Conservation (phyloP, 37 sponge, comb jelly and placozoan genomes). For the Mnemiopsis leidyi region DNA sequence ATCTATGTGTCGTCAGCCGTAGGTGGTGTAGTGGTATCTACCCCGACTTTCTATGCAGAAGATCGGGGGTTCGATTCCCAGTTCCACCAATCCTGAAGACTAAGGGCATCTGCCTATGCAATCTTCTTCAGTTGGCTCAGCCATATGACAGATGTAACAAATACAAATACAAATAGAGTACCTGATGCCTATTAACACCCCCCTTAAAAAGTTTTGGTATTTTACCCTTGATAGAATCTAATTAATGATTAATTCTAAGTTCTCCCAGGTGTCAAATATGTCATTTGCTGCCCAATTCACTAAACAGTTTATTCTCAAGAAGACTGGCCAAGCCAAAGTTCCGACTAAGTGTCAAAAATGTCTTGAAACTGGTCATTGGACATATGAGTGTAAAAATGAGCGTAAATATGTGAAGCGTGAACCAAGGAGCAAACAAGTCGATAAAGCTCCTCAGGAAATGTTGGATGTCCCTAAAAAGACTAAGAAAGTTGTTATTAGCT, state of each 20-base stretch:
- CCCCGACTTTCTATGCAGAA: too few relatives aligned
- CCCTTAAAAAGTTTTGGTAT: too few relatives aligned
- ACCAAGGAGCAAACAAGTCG: constrained; percentile 18
- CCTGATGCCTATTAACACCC: too few relatives aligned
- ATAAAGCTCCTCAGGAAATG: neutral
- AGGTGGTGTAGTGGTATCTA: too few relatives aligned
- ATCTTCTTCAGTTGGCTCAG: neutral
- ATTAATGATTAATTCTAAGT: too few relatives aligned
- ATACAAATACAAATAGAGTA: too few relatives aligned
- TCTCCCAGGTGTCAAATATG: neutral
- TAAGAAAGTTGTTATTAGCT: neutral
- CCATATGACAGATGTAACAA: too few relatives aligned
- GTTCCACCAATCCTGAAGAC: too few relatives aligned
- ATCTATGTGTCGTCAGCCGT: too few relatives aligned
- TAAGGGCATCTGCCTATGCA: too few relatives aligned
- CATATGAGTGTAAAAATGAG: constrained; percentile 69
- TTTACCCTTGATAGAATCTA: too few relatives aligned
- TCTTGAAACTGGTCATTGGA: constrained; percentile 67
- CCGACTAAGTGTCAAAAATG: constrained; percentile 66
- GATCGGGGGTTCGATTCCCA: too few relatives aligned
- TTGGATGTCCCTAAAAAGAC: neutral
- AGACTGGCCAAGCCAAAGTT: constrained; percentile 31
- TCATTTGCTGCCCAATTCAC: constrained; percentile 62
- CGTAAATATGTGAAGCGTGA: constrained; percentile 63
- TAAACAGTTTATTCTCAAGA: constrained; percentile 57